Evolutionary conservation across 2,797 vertebrate species (phyloP).

Genomic region (Chaetodon trifasciatus): DNA sequence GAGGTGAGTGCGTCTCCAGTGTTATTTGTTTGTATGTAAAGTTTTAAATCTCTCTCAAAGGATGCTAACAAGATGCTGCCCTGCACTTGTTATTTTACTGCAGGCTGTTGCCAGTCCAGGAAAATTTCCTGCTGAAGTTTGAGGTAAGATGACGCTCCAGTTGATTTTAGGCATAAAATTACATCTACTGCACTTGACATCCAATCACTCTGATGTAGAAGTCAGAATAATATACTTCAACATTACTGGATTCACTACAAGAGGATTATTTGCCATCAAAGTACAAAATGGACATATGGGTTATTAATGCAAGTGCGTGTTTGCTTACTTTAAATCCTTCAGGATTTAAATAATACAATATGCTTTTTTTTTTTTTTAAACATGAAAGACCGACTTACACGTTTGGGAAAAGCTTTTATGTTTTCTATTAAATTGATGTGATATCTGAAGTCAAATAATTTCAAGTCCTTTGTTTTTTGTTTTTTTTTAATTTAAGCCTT

Average conservation of each 20-base stretch:
- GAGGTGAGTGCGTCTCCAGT: constrained; percentile 83
- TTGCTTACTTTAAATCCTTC: constrained; percentile 26
- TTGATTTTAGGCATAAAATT: background rate
- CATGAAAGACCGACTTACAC: background rate
- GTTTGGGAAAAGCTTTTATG: background rate
- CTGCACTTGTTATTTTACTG: constrained; percentile 49
- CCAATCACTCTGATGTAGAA: background rate
- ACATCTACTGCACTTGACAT: background rate
- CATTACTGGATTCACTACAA: constrained; percentile 54
- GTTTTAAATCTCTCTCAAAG: background rate
- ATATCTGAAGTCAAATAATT: background rate
- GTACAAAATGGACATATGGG: constrained; percentile 45
- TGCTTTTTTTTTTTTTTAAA: background rate
- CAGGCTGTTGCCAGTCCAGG: constrained; percentile 94
- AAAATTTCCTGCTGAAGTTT: constrained; percentile 97
- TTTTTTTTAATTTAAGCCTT: background rate
- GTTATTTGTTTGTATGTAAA: background rate
- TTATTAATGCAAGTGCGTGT: constrained; percentile 14
- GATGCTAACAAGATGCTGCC: background rate
- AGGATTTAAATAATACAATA: constrained; percentile 22
- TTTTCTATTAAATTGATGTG: background rate
- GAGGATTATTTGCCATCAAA: constrained; percentile 60
- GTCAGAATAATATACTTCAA: constrained; percentile 13
- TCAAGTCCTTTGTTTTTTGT: background rate
- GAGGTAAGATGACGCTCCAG: constrained; percentile 84